Evolutionary conservation across 2,888 invertebrate species (phyloP), one percentile per base, ranked within the genome.

Genomic region (Campoplex nolae): DNA sequence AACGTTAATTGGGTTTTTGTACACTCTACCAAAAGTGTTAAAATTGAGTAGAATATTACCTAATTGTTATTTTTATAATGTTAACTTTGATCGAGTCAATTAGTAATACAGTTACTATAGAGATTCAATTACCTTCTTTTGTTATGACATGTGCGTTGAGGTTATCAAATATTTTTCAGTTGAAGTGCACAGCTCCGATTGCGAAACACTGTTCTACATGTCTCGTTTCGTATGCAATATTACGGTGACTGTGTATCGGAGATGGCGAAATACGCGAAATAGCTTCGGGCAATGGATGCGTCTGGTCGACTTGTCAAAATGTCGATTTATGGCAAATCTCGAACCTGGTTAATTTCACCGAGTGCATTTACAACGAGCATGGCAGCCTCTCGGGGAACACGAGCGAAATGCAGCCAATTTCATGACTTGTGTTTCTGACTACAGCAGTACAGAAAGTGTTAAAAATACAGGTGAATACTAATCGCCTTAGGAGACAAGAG

Each of bases 271-370:
- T 51, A 70, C 74, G 74, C 62, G 45, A 38, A 54, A 65, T 62
- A 51, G 74, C 75, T 70, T 51, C 56, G 45, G 79, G 68, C 79
- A 74, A 70, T 28, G 32, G 48, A 71, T 56, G 67, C 83, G 83
- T 75, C 67, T 18, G 48, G 80, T 67, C 71, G 54, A 67, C 70
- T 73, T 62, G 70, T 76, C 56, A 58, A 54, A 73, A 65, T 77
- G 58, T 80, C 76, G 84, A 77, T 81, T 87, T 74, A 81, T 87
- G 77, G 51, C 45, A 84, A 71, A 81, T 81, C 84, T 74, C 81
- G 16, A 45, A 42, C 35, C 23, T 56, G 76, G 76, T 67, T 87
- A 88, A 88, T 88, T 84, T 84, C 78, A 70, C 68, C 35, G 68
- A 82, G 74, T 87, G 87, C 85, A 76, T 77, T 71, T 73, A 42